phyloP scores from a whole-genome alignment of 2,113 vertebrate species.

The Mugil cephalus region DNA sequence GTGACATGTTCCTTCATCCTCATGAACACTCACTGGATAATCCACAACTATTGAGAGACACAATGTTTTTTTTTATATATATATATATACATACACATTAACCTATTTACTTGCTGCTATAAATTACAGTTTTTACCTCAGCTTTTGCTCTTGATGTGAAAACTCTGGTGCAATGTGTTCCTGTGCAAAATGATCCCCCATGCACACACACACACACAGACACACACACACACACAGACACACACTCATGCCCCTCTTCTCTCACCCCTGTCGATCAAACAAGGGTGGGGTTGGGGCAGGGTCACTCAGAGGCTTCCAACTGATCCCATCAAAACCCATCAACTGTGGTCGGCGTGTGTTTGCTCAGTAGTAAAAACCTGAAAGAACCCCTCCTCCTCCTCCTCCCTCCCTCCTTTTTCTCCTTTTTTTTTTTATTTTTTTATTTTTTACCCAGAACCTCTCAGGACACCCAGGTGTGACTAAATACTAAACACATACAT shows the following conservation, averaged over 20 bases:
- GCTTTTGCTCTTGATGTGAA: not conserved
- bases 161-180: not conserved
- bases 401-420: slow-evolving; percentile 53
- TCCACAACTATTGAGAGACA: too few relatives aligned
- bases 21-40: too few relatives aligned
- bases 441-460: slow-evolving; percentile 57
- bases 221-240: slow-evolving; percentile 20
- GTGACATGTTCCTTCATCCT: too few relatives aligned
- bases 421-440: too few relatives aligned
- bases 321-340: slow-evolving; percentile 85
- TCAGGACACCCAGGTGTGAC: slow-evolving; percentile 72
- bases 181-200: not conserved
- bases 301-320: slow-evolving; percentile 71
- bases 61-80: too few relatives aligned
- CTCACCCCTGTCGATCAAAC: slow-evolving; percentile 72
- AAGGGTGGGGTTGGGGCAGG: slow-evolving; percentile 77
- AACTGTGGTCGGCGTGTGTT: slow-evolving; percentile 73
- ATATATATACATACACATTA: too few relatives aligned
- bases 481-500: slow-evolving; percentile 19
- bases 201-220: slow-evolving; percentile 10
- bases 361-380: slow-evolving; percentile 83
- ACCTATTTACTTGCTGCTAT: too few relatives aligned
- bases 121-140: too few relatives aligned
- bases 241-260: slow-evolving; percentile 38
- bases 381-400: slow-evolving; percentile 56